Base-by-base conservation (phyloP, 1,140 invertebrate genomes). In the Ylistrum balloti region DNA sequence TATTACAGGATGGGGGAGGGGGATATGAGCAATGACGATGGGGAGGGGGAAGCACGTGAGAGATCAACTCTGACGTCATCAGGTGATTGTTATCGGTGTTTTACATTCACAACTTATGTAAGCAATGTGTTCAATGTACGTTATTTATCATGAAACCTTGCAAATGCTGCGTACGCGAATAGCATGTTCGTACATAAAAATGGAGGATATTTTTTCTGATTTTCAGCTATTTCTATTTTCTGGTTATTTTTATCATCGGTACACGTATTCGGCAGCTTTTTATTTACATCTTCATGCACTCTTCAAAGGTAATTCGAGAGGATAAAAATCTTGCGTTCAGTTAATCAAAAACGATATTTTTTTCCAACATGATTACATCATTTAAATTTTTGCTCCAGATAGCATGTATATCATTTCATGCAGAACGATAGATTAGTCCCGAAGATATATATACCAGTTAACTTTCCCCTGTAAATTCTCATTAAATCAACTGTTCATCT, bases 51-150 rank as follows among this genome's bases (percentile, higher is more conserved):
- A 74, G n/a, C 56, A 28, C 56, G 56, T 74, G 56, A 74, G 56
- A 74, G 56, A 74, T 74, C 56, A 74, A 28, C 56, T 28, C 22
- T 74, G 56, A 74, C 56, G 56, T 74, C 56, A 74, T 74, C 56
- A 17, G 56, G 5, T 74, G 56, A 74, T 74, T n/a, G n/a, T 74
- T 74, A 74, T 74, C 56, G 13, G n/a, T 28, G 56, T 74, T 74
- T 17, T 28, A 74, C 56, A 74, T 74, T 74, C 56, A 74, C 56
- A 74, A n/a, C 56, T 74, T 74, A n/a, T n/a, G 28, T 28, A 9
- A 7, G 56, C 56, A 74, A 74, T 17, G 56, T 74, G 56, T 74
- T 74, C 56, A 74, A 74, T 74, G 56, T 74, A 74, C 13, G 56
- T n/a, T 28, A 5, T 74, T 74, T 74, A 74, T 74, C 56, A 28